Evolutionary conservation across 2,888 invertebrate species (phyloP).

Genomic region (Athalia circularis): DNA sequence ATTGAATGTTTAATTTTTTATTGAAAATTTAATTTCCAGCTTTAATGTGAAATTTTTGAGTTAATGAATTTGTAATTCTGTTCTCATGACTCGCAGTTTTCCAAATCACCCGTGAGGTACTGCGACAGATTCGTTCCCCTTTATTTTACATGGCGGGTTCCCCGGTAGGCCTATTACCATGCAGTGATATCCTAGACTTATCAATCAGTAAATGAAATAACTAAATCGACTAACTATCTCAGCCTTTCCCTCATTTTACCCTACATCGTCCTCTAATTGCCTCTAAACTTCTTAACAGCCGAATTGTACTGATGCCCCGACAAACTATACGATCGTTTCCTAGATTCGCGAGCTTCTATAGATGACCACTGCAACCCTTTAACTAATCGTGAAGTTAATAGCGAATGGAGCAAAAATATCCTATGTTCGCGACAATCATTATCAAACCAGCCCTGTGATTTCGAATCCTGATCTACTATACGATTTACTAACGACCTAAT

Average conservation of each 20-base stretch:
- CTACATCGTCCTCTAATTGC: neutral
- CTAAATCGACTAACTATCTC: neutral
- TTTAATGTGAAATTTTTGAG: too few relatives aligned
- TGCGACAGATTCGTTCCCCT: constrained; percentile 60
- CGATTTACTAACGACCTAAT: neutral
- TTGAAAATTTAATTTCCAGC: too few relatives aligned
- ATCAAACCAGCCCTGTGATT: neutral
- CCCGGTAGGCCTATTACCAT: constrained; percentile 73
- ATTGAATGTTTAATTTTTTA: too few relatives aligned
- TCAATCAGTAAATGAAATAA: neutral
- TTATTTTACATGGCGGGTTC: constrained; percentile 74
- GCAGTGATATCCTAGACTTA: constrained; percentile 55
- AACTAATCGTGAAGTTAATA: too few relatives aligned
- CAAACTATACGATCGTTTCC: too few relatives aligned
- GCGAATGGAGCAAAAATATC: too few relatives aligned
- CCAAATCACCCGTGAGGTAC: too few relatives aligned
- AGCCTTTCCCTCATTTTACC: neutral
- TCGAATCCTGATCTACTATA: neutral
- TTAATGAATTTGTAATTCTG: too few relatives aligned
- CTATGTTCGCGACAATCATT: neutral
- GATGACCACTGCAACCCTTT: neutral
- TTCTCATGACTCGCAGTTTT: too few relatives aligned
- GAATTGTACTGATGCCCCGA: too few relatives aligned
- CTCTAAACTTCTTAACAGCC: too few relatives aligned
- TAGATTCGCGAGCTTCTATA: neutral